phyloP scores from a whole-genome alignment of 2,888 invertebrate species.

The Lissonota sp. region DNA sequence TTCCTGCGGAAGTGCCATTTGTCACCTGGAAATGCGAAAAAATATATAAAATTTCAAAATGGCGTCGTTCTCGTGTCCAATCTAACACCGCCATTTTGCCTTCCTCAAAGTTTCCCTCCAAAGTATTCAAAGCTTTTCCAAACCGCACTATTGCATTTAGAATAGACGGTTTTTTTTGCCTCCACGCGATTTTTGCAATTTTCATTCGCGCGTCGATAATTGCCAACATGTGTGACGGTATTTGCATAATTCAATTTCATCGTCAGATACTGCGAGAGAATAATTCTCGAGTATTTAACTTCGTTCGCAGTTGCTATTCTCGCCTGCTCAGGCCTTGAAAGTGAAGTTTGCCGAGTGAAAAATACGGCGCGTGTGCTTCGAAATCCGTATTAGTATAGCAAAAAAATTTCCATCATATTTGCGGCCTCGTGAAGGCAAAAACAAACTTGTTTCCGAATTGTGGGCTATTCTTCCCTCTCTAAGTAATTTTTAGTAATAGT shows the following conservation, averaged over 20 bases:
- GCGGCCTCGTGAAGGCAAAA: neutral
- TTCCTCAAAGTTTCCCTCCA: too few species aligned
- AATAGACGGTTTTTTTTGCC: neutral
- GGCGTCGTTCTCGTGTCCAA: too few species aligned
- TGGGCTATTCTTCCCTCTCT: neutral
- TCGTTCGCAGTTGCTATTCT: neutral
- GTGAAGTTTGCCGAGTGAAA: constrained; percentile 1
- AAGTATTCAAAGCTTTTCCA: too few species aligned
- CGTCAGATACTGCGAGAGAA: neutral
- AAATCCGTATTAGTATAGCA: too few species aligned
- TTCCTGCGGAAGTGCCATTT: constrained; percentile 80
- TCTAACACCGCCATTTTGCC: too few species aligned
- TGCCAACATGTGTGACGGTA: constrained; percentile 13
- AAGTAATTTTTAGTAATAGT: neutral
- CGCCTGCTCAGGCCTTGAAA: constrained; percentile 1
- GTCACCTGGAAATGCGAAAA: constrained; percentile 70
- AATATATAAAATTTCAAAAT: constrained; percentile 2
- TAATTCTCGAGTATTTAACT: too few species aligned
- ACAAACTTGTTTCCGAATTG: neutral
- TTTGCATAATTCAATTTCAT: constrained; percentile 42
- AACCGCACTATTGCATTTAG: too few species aligned
- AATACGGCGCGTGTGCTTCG: too few species aligned
- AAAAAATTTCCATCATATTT: neutral
- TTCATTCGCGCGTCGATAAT: constrained; percentile 6
- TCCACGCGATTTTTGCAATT: neutral